Conservation (phyloP, 1,140 invertebrate genomes). For the Solen grandis region DNA sequence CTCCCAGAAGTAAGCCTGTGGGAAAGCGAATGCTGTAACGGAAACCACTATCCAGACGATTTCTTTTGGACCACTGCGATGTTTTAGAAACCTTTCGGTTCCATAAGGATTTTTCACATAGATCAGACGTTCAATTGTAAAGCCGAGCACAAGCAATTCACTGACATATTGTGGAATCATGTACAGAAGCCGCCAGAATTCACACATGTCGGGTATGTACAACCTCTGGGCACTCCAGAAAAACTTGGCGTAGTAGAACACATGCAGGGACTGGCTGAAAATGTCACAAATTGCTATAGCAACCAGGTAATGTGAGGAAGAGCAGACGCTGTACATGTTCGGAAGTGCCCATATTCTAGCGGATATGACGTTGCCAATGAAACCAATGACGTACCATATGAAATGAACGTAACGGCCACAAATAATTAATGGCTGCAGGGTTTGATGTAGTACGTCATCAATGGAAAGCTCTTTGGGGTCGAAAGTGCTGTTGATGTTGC, state of each 20-base stretch:
- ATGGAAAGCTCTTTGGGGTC: conserved; percentile 2
- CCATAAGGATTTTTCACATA: conserved; percentile 96
- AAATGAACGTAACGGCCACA: conserved; percentile 25
- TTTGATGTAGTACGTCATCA: conserved; percentile 24
- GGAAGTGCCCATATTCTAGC: conserved; percentile 71
- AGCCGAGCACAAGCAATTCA: conserved; percentile 83
- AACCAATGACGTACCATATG: conserved; percentile 73
- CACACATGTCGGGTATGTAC: conserved; percentile 58
- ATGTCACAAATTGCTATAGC: conserved; percentile 61
- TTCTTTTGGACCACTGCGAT: conserved; percentile 63
- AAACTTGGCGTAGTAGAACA: conserved; percentile 62
- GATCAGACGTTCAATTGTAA: conserved; percentile 96
- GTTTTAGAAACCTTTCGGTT: conserved; percentile 62
- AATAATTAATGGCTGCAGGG: conserved; percentile 10
- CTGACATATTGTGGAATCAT: conserved; percentile 69
- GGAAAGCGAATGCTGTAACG: conserved; percentile 56
- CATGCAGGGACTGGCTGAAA: conserved; percentile 57
- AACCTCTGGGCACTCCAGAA: conserved; percentile 59
- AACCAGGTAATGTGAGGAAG: conserved; percentile 63
- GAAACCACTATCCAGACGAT: conserved; percentile 61
- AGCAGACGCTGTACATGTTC: conserved; percentile 69
- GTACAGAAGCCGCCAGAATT: conserved; percentile 64
- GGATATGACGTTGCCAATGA: conserved; percentile 75
- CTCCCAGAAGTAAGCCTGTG: conserved; percentile 72
- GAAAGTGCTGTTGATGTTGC: too few relatives aligned